A percentile compares a stretch with the other conserved stretches of the same genome.
Evolutionary conservation across 2,113 vertebrate genomes (phyloP).

Genomic region (Dipodomys spectabilis): DNA sequence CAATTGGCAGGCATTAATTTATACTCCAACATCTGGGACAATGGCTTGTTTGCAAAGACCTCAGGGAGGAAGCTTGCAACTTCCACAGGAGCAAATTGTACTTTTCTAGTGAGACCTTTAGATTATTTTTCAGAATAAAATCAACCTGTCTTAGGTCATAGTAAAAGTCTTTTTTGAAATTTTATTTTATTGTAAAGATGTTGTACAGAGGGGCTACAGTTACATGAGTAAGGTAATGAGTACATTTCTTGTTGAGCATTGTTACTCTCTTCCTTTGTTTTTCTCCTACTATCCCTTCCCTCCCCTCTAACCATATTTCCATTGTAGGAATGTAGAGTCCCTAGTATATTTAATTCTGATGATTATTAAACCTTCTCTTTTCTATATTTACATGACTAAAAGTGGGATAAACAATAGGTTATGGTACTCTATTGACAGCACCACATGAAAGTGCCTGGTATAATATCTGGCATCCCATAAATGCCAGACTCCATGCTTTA

Average conservation of each 20-base stretch:
- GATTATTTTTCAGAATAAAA: not conserved
- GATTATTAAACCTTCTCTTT: not conserved
- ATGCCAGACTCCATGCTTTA: slow-evolving; percentile 43
- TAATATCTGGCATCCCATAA: slow-evolving; percentile 57
- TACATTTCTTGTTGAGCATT: too few species aligned
- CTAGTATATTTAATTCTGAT: slow-evolving; percentile 9
- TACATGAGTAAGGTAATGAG: too few species aligned
- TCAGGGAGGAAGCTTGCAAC: not conserved
- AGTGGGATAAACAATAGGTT: not conserved
- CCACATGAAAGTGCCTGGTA: not conserved
- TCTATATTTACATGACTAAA: slow-evolving; percentile 24
- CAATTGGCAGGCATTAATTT: too few species aligned
- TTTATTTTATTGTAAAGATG: too few species aligned
- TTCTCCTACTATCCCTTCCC: not conserved
- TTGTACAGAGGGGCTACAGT: too few species aligned
- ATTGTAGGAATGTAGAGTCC: not conserved
- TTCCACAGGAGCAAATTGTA: not conserved
- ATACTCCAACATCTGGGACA: not conserved
- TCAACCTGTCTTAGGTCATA: not conserved
- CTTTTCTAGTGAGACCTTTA: not conserved
- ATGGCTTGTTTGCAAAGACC: not conserved
- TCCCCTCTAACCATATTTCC: not conserved
- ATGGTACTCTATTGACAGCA: slow-evolving; percentile 26
- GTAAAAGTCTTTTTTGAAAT: too few species aligned
- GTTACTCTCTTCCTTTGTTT: too few species aligned